Conservation (phyloP, 2,888 invertebrate genomes). For the Aleiodes alternator region DNA sequence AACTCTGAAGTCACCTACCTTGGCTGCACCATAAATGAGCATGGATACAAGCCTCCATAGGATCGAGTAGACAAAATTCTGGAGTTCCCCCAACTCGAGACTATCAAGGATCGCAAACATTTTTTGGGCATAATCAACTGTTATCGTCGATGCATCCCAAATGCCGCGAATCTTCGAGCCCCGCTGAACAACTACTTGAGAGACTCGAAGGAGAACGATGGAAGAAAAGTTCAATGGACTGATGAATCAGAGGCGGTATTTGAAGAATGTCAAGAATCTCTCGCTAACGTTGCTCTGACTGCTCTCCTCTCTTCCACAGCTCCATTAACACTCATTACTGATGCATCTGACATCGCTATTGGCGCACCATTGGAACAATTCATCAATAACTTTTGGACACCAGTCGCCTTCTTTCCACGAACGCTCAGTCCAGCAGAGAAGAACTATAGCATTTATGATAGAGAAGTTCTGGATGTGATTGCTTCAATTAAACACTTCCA, state of each 20-base stretch:
- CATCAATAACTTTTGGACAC: conserved; percentile 47
- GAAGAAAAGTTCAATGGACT: conserved; percentile 37
- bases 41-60: conserved; percentile 24
- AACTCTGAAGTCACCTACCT: conserved; percentile 35
- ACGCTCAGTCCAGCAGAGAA: conserved; percentile 41
- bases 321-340: not conserved
- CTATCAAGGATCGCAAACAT: conserved; percentile 23
- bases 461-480: conserved; percentile 33
- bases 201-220: conserved; percentile 50
- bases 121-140: conserved; percentile 49
- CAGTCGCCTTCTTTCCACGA: conserved; percentile 58
- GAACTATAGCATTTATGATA: conserved; percentile 36
- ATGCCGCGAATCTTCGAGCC: conserved; percentile 42
- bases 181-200: conserved; percentile 45
- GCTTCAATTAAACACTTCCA: conserved; percentile 39
- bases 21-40: conserved; percentile 23
- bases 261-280: conserved; percentile 32
- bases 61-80: conserved; percentile 30
- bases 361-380: not conserved
- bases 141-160: conserved; percentile 40
- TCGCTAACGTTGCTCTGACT: conserved; percentile 33
- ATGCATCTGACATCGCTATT: conserved; percentile 1
- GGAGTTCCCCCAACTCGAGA: conserved; percentile 34
- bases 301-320: conserved; percentile 25
- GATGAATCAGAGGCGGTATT: conserved; percentile 40